Base-by-base conservation (phyloP, 2,113 vertebrate genomes). In the Galbula dea region DNA sequence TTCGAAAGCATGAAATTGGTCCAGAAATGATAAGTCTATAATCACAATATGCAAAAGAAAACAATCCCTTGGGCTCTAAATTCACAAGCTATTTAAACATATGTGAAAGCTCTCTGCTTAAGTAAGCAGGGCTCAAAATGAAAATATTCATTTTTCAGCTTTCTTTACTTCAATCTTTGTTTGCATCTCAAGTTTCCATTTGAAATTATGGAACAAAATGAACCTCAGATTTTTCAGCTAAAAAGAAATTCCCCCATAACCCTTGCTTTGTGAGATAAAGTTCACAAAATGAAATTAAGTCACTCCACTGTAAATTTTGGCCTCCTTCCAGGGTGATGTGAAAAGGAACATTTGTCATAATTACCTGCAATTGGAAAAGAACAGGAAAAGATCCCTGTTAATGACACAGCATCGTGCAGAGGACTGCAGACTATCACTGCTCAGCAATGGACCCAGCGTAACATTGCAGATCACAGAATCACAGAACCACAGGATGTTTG, bases 281-380 rank as follows among this genome's bases (percentile, higher is more conserved):
- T 37, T 88, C 72, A 65, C 67, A 57, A 83, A 73, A 72, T 13
- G 43, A 91, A 94, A 88, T 88, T 55, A 93, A 95, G 79, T 71
- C 72, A 52, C 75, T 80, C 36, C 18, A 48, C 36, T 57, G 75
- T 23, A 57, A 45, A 78, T 72, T 55, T 65, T 81, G 95, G 89
- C 87, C 49, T 85, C 7, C 10, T 34, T 95, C 75, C 94, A 86
- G 23, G 24, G 18, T 3, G 1, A 88, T 9, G 18, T 51, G 68
- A 79, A 83, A 85, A 85, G 61, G 52, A 91, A 62, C 75, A 48
- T 89, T 93, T 91, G 82, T 95, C 87, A 88, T 7, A 24, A 93
- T 68, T 67, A 11, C 62, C 79, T 36, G 10, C 9, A 67, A 67
- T 7, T 36, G 63, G 72, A 67, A 71, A 71, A 52, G 91, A 81